Conservation (phyloP, 2,113 vertebrate species). For the Toxotes chatareus region DNA sequence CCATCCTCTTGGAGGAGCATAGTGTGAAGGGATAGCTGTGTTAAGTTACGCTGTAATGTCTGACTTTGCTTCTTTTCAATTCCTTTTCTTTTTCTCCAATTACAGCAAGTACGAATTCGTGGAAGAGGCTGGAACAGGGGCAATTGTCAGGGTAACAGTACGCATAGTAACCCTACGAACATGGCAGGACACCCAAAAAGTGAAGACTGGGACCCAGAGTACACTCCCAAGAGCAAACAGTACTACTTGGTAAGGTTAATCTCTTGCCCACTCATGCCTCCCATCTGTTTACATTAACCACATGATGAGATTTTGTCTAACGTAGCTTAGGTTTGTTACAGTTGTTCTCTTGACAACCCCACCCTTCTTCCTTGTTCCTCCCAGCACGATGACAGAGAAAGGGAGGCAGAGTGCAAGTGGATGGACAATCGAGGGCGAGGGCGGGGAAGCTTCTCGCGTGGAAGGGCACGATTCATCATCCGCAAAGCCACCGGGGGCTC, state of each 20-base stretch:
- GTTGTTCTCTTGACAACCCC: neutral
- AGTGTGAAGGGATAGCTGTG: neutral
- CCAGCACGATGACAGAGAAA: conserved; percentile 93
- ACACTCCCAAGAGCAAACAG: conserved; percentile 94
- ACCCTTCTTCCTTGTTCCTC: conserved; percentile 9
- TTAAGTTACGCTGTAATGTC: neutral
- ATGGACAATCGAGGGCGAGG: conserved; percentile 85
- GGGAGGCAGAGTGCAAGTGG: conserved; percentile 89
- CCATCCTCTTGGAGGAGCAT: neutral
- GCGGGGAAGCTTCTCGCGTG: conserved; percentile 86
- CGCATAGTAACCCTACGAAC: conserved; percentile 82
- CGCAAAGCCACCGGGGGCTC: conserved; percentile 85
- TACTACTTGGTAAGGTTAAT: conserved; percentile 92
- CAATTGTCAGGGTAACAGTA: conserved; percentile 86
- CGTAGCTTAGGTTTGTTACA: neutral
- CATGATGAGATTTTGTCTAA: neutral
- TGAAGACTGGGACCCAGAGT: conserved; percentile 95
- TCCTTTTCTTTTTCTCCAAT: conserved; percentile 10
- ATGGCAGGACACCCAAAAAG: conserved; percentile 84
- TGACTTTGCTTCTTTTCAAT: neutral
- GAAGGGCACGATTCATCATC: conserved; percentile 92
- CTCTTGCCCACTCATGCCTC: neutral
- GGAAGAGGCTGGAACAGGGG: conserved; percentile 94
- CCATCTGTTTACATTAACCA: neutral
- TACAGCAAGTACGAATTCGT: conserved; percentile 90